Evolutionary conservation across 2,888 invertebrate species (phyloP), one percentile per base, ranked within the genome.

Genomic region (Rhagonycha lutea): DNA sequence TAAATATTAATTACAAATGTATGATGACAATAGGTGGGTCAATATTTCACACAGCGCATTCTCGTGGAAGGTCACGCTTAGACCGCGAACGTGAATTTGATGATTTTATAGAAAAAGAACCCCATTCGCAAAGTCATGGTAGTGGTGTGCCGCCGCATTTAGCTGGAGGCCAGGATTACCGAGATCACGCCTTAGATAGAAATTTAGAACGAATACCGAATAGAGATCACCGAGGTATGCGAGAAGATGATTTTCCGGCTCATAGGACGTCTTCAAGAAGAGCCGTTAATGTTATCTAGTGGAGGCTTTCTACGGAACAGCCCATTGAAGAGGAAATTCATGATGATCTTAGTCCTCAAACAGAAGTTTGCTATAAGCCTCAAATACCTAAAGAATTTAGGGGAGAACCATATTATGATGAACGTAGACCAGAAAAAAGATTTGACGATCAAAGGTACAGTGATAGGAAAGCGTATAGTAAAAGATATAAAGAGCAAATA

Each of bases 241-340:
- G 86, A 71, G 86, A 88, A 75, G 86, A 87, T 28, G 88, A 89
- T 75, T 88, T 88, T 75, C 85, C 89, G 23, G 85, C 88, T 69
- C 89, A 89, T 81, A 90, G 92, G 87, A 91, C 91, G 79, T 90
- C 92, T 62, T 92, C 93, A 83, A 90, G 93, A 78, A 90, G 94
- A 85, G 92, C 92, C 83, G 91, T 93, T 83, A 94, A 94, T 89
- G 94, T 93, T 87, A 93, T 94, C 88, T 94, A 93, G 92, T 90
- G 88, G 88, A 87, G 88, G 88, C 88, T 88, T 83, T 87, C 88
- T 85, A 86, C 88, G 88, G 88, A 88, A 82, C 87, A 87, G 81
- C 87, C 88, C 83, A 88, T 88, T 86, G 88, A 87, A 86, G 88
- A 88, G 84, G 88, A 88, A 81, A 81, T 86, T 82, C 87, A 86